A percentile compares a stretch with the other conserved stretches of the same genome.
Evolutionary conservation across 2,797 vertebrate species (phyloP).

Genomic region (Carduelis carduelis): DNA sequence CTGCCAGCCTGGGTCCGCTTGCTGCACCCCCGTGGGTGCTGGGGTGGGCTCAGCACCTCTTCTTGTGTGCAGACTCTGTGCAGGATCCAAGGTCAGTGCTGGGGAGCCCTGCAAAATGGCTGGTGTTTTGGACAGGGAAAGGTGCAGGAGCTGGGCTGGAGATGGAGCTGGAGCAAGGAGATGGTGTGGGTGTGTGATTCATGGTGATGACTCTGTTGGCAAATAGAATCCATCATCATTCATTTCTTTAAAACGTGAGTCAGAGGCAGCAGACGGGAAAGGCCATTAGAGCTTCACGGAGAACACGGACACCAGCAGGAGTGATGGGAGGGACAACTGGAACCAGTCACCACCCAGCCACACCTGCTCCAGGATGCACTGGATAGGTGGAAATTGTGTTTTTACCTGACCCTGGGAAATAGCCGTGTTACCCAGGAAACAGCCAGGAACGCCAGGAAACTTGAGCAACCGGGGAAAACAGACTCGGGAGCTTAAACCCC

Average conservation of each 20-base stretch:
- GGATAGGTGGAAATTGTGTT: fast-evolving
- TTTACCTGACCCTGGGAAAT: background rate
- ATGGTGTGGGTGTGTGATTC: background rate
- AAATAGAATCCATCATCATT: background rate
- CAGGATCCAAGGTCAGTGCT: no score
- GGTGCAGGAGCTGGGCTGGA: background rate
- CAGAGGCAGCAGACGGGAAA: conserved; percentile 4
- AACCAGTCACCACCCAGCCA: background rate
- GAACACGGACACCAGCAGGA: background rate
- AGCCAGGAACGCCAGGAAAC: background rate
- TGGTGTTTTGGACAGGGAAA: fast-evolving
- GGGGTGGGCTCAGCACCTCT: background rate
- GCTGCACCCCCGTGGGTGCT: background rate
- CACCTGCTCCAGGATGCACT: fast-evolving
- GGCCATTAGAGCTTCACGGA: fast-evolving
- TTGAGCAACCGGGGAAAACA: background rate
- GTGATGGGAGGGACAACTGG: background rate
- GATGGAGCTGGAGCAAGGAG: background rate
- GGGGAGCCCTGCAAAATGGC: fast-evolving
- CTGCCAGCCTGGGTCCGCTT: background rate
- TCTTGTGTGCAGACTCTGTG: background rate
- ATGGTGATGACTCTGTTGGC: background rate
- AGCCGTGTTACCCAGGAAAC: background rate
- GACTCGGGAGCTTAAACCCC: background rate
- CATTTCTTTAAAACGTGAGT: background rate